Evolutionary conservation across 2,113 vertebrate species (phyloP).

Genomic region (Mesocricetus auratus): DNA sequence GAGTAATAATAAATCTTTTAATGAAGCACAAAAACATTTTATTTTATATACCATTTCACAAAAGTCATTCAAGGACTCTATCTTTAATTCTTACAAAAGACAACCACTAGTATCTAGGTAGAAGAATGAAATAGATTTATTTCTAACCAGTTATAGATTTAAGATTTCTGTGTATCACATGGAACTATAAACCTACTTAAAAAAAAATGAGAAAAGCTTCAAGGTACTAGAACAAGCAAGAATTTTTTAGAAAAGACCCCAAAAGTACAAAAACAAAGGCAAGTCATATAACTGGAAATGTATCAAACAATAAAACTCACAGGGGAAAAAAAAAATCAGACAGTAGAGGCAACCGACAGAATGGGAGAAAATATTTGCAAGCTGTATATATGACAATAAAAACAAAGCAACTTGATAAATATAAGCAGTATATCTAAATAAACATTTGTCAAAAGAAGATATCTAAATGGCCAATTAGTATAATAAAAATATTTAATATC

Average conservation of each 20-base stretch:
- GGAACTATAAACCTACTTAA: not conserved
- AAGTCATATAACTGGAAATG: not conserved
- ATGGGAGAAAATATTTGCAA: not conserved
- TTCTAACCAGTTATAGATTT: not conserved
- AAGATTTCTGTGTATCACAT: not conserved
- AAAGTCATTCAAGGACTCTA: constrained; percentile 1
- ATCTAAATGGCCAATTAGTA: not conserved
- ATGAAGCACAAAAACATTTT: not conserved
- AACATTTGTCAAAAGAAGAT: constrained; percentile 9
- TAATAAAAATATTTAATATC: not conserved
- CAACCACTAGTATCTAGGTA: not conserved
- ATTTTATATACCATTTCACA: constrained; percentile 19
- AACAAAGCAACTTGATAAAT: not conserved
- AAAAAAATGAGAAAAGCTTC: not conserved
- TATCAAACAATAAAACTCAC: constrained; percentile 9
- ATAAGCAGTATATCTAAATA: not conserved
- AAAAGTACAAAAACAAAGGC: not conserved
- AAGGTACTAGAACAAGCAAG: not conserved
- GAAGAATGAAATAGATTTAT: not conserved
- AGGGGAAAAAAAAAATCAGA: not conserved
- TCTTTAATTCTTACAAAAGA: constrained; percentile 14
- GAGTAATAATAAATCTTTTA: not conserved
- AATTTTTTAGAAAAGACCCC: not conserved
- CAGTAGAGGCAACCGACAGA: not conserved
- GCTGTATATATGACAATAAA: not conserved